Conservation (phyloP, 2,888 invertebrate genomes). For the Drosophila greeni region DNA sequence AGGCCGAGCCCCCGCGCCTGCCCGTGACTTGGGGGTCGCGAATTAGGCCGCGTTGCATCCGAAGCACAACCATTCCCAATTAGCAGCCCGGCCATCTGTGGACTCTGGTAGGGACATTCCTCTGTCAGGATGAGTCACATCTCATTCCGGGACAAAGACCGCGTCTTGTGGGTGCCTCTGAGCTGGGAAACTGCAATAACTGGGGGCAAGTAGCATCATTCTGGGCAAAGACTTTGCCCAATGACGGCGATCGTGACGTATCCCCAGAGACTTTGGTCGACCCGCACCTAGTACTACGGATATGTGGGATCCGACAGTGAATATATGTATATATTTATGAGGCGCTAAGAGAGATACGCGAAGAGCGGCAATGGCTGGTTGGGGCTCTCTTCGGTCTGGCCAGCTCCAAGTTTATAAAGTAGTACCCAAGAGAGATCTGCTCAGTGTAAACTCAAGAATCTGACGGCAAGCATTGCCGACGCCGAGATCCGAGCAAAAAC, state of each 20-base stretch:
- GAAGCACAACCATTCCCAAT: constrained; percentile 13
- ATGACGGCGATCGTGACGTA: constrained; percentile 26
- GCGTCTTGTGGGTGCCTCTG: constrained; percentile 4
- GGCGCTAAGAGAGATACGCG: constrained; percentile 4
- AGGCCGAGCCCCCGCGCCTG: constrained; percentile 22
- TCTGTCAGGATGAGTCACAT: constrained; percentile 29
- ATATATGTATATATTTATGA: constrained; percentile 18
- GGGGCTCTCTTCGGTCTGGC: constrained; percentile 2
- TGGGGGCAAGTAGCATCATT: not conserved
- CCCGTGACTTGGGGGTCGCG: constrained; percentile 9
- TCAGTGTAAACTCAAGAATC: constrained; percentile 51
- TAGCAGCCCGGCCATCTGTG: constrained; percentile 29
- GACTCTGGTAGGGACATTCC: constrained; percentile 19
- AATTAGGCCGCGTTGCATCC: constrained; percentile 21
- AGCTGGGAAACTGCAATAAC: constrained; percentile 18
- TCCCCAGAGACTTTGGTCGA: constrained; percentile 14
- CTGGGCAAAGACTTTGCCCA: constrained; percentile 12
- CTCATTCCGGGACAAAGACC: constrained; percentile 28
- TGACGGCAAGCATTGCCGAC: constrained; percentile 40
- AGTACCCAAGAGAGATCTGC: constrained; percentile 26
- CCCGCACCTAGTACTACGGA: not conserved
- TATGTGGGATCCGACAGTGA: not conserved
- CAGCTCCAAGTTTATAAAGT: constrained; percentile 29
- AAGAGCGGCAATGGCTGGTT: constrained; percentile 2
- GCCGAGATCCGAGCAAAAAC: constrained; percentile 24